These are phyloP conservation scores for Ceyx melanurus DNA, from an alignment of 2,113 vertebrate species.

Conservation along the genomic window DNA sequence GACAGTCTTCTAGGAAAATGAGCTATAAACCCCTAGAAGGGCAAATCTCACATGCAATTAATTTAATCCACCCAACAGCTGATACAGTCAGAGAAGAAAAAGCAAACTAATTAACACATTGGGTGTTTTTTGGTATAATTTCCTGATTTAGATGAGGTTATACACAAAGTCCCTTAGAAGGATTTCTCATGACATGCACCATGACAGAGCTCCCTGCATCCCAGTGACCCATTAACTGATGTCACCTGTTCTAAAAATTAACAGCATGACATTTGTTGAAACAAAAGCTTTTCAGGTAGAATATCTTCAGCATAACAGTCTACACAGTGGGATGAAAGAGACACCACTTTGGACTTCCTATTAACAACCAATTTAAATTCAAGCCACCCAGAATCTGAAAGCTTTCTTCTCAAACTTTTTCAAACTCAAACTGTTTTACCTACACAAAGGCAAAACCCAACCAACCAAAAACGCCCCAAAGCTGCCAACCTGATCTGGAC, in stretches of 20 bases:
- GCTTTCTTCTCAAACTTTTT: neutral
- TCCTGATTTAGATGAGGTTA: neutral
- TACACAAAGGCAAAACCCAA: neutral
- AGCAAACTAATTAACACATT: neutral
- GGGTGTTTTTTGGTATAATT: neutral
- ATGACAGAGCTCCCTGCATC: neutral
- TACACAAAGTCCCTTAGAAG: neutral
- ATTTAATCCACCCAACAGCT: neutral
- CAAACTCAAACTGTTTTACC: no score
- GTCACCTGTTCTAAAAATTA: neutral
- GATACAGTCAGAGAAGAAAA: neutral
- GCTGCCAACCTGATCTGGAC: neutral
- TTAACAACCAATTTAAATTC: neutral
- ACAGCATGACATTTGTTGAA: neutral
- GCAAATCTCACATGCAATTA: accelerated
- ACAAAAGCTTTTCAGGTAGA: neutral
- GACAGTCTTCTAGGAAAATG: neutral
- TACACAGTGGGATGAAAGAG: neutral
- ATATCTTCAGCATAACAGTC: neutral
- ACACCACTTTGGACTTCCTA: neutral
- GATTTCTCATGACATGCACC: neutral
- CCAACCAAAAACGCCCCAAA: neutral
- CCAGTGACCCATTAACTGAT: neutral
- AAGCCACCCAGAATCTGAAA: neutral
- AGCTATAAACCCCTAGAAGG: neutral